Conservation (phyloP, 1,140 invertebrate genomes). For the Drosophila nasuta region DNA sequence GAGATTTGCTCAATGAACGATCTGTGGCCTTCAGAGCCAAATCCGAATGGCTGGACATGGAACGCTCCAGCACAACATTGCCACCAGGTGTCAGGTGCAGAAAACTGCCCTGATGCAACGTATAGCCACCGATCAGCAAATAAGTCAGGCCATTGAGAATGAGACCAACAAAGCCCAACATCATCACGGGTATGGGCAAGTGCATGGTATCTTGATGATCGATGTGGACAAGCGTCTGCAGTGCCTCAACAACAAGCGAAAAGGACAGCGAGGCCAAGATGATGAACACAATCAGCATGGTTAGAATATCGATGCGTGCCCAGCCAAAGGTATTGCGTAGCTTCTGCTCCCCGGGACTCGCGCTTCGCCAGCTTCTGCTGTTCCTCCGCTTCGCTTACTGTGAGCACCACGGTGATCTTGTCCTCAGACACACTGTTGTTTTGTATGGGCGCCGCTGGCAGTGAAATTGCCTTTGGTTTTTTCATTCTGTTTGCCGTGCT, state of each 20-base stretch:
- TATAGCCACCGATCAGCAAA: constrained; percentile 91
- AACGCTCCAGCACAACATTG: constrained; percentile 88
- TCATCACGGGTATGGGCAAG: constrained; percentile 86
- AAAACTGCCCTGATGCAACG: constrained; percentile 91
- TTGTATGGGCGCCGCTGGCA: background rate
- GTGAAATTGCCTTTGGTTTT: constrained; percentile 1
- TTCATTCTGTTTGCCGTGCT: constrained; percentile 67
- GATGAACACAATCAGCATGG: constrained; percentile 92
- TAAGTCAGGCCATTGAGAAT: constrained; percentile 90
- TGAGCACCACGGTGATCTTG: constrained; percentile 49
- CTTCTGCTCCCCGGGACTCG: constrained; percentile 87
- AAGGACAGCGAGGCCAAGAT: constrained; percentile 94
- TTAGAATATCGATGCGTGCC: constrained; percentile 94
- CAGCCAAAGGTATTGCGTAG: constrained; percentile 96
- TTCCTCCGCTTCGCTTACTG: constrained; percentile 57
- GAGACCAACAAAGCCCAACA: constrained; percentile 88
- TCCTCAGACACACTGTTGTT: constrained; percentile 21
- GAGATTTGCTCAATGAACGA: constrained; percentile 84
- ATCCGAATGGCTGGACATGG: constrained; percentile 85
- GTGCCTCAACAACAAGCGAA: constrained; percentile 91
- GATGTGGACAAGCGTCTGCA: constrained; percentile 92
- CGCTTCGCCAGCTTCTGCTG: constrained; percentile 58
- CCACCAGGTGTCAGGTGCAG: constrained; percentile 88
- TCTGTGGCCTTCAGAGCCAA: constrained; percentile 84
- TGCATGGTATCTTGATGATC: constrained; percentile 90